Conservation (phyloP, 1,140 invertebrate genomes). For the Colletes latitarsis region DNA sequence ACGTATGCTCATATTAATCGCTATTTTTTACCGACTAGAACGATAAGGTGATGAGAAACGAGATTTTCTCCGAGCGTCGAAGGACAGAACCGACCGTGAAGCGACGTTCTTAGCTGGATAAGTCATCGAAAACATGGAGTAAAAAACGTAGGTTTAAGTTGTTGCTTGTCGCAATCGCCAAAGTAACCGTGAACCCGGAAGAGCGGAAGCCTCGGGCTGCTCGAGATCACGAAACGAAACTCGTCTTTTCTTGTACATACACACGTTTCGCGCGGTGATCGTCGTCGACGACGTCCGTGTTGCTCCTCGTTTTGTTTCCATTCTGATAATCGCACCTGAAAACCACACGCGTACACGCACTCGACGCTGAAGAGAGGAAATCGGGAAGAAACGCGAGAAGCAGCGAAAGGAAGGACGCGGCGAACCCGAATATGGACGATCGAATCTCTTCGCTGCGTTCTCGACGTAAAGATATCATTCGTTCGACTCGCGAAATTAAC, state of each 20-base stretch:
- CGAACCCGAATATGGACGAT: not conserved
- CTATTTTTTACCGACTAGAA: slow-evolving; percentile 64
- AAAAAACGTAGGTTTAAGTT: slow-evolving; percentile 43
- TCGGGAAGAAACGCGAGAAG: not conserved
- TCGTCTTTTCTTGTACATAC: slow-evolving; percentile 50
- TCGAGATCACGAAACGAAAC: slow-evolving; percentile 10
- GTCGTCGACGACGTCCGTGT: slow-evolving; percentile 9
- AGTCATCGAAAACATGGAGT: not conserved
- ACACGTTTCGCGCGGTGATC: slow-evolving; percentile 24
- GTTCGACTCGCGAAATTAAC: not conserved
- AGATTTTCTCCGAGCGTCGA: slow-evolving; percentile 34
- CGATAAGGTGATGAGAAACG: slow-evolving; percentile 26
- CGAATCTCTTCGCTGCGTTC: not conserved
- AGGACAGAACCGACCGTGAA: not conserved
- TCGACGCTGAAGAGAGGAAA: not conserved
- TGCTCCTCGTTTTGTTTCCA: slow-evolving; percentile 34
- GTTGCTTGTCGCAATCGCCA: slow-evolving; percentile 59
- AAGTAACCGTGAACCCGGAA: slow-evolving; percentile 42
- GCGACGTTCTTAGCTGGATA: not conserved
- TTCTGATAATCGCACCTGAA: not conserved
- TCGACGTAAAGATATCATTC: not conserved
- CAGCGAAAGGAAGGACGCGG: slow-evolving; percentile 3
- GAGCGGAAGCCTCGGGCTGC: slow-evolving; percentile 12
- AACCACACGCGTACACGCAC: not conserved
- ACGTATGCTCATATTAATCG: slow-evolving; percentile 59